Percentiles rank a stretch among this genome's conserved stretches.
These are phyloP conservation scores for Babylonia areolata DNA, from an alignment of 1,140 invertebrate genomes.

Conservation along the genomic window DNA sequence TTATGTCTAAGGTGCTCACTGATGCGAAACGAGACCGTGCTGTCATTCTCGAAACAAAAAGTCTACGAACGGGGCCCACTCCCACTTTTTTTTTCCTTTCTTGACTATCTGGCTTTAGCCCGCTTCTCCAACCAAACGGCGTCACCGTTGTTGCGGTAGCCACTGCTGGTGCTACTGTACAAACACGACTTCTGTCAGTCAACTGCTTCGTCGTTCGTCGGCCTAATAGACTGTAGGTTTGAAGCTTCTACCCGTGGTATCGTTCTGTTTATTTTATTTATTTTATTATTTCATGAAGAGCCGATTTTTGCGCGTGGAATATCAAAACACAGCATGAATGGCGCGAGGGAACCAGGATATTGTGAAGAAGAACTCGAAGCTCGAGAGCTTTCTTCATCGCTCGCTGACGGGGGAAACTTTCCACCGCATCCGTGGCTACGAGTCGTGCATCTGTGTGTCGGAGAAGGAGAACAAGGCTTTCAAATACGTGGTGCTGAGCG, in stretches of 20 bases:
- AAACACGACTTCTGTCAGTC: neutral
- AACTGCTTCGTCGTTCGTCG: neutral
- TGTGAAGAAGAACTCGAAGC: conserved; percentile 70
- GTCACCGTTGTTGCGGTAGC: conserved; percentile 24
- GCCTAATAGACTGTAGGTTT: neutral
- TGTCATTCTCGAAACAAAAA: neutral
- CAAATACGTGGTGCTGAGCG: conserved; percentile 71
- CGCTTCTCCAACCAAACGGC: conserved; percentile 34
- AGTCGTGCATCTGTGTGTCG: conserved; percentile 73
- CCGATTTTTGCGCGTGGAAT: neutral
- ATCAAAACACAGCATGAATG: conserved; percentile 41
- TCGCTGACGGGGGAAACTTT: conserved; percentile 67
- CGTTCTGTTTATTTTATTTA: too few relatives aligned
- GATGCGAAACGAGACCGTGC: neutral
- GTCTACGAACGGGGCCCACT: neutral
- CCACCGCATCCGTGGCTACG: conserved; percentile 74
- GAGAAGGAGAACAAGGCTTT: conserved; percentile 73
- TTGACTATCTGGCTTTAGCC: conserved; percentile 19
- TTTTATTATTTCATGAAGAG: neutral
- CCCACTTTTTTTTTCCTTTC: neutral
- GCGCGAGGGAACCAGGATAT: conserved; percentile 48
- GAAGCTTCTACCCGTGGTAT: neutral
- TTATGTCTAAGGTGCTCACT: neutral
- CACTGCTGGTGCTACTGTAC: neutral
- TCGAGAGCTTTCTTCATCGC: conserved; percentile 72